phyloP scores from a whole-genome alignment of 2,888 invertebrate genomes.

The Troglohyphantes excavatus region DNA sequence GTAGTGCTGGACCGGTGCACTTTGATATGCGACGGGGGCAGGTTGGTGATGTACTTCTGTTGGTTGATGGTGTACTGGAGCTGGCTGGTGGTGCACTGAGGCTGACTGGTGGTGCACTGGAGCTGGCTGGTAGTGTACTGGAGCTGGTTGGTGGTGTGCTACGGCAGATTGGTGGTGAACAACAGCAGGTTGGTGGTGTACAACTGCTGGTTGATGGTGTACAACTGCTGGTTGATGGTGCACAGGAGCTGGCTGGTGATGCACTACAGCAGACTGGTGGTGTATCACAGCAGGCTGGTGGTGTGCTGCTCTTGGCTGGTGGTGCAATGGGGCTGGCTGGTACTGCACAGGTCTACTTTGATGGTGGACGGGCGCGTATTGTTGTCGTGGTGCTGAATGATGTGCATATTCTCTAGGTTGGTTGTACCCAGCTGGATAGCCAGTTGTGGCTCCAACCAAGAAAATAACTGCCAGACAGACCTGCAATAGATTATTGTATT shows the following conservation, averaged over 20 bases:
- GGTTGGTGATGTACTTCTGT: conserved; percentile 15
- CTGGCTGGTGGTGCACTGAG: not conserved
- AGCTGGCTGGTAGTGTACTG: conserved; percentile 12
- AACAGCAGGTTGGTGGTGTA: not conserved
- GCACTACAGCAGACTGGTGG: not conserved
- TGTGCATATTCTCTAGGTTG: not conserved
- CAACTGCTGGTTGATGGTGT: not conserved
- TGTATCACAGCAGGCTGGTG: conserved; percentile 9
- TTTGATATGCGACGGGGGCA: not conserved
- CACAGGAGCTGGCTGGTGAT: not conserved
- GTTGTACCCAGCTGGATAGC: conserved; percentile 7
- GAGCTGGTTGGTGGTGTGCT: conserved; percentile 25
- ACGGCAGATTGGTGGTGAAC: conserved; percentile 20
- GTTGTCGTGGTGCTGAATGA: not conserved
- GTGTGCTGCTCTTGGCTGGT: not conserved
- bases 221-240: conserved; percentile 6
- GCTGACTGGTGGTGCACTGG: conserved; percentile 6
- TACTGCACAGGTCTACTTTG: conserved; percentile 16
- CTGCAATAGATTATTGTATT: not conserved
- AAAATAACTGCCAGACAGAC: conserved; percentile 10
- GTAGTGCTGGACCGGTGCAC: conserved; percentile 23
- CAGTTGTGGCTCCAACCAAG: not conserved
- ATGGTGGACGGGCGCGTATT: conserved; percentile 8
- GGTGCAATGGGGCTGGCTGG: not conserved
- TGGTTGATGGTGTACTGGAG: not conserved